Evolutionary conservation across 2,113 vertebrate genomes (phyloP), one percentile per base, ranked within the genome.

Genomic region (Morone saxatilis): DNA sequence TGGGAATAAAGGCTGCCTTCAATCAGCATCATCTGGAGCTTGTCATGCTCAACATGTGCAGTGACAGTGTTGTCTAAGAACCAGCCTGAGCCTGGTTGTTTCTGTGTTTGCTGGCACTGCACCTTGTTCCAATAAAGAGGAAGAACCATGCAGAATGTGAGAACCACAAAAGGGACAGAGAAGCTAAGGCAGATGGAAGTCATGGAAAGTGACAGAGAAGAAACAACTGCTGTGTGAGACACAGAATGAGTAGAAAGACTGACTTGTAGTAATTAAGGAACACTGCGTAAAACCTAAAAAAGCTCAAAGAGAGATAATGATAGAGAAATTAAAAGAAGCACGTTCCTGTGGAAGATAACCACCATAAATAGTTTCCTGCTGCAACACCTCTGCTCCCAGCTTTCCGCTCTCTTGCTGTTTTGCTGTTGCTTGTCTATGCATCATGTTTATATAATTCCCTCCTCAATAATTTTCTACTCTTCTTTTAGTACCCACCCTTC

Each of bases 11-110:
- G 60, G 74, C 80, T 86, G 69, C n/a, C 5, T 74, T 85, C 65
- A 86, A 69, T 89, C 61, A 77, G 65, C 22, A 14, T 81, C 82
- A 79, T 87, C 76, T 85, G 84, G 86, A 79, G 68, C 67, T 57
- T 45, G 71, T 85, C 84, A 50, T 17, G 63, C 20, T 47, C 41
- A 76, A 84, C 85, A 81, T 73, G 53, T 83, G 38, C 78, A 68
- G 56, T 72, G 73, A 82, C 71, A 83, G 70, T 62, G 80, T 47
- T 75, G 73, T 83, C 51, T 1, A 63, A 63, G 69, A 83, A 76
- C 59, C 60, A 81, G 73, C 50, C 25, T 1, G 40, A 59, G 83
- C 20, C 25, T 13, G 51, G 40, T 45, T 50, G 59, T 76, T 71
- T 67, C 67, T 70, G 61, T 72, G 71, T 80, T 71, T 73, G 71